Percentiles rank a stretch among this genome's conserved stretches.
These are phyloP conservation scores for Uria aalge DNA, from an alignment of 2,113 vertebrate genomes.

Conservation along the genomic window DNA sequence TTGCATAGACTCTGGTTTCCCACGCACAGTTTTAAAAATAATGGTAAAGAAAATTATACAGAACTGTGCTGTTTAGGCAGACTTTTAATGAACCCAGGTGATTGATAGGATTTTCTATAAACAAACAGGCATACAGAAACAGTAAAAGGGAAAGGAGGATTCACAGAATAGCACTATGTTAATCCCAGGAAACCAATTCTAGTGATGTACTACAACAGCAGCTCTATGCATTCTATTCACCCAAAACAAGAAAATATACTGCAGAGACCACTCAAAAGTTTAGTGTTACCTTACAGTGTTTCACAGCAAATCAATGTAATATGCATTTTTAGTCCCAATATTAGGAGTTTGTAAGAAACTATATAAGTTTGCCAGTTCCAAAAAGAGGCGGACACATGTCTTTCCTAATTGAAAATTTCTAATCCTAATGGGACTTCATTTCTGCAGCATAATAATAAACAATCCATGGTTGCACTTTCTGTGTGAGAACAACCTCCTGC, in stretches of 20 bases:
- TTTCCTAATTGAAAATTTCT: not conserved
- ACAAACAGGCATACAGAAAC: constrained; percentile 73
- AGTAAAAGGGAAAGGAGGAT: constrained; percentile 69
- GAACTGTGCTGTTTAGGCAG: constrained; percentile 71
- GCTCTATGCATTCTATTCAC: constrained; percentile 39
- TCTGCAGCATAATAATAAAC: not conserved
- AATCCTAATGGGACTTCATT: not conserved
- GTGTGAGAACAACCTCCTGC: not conserved
- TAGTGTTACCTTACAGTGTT: constrained; percentile 38
- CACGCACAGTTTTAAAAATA: constrained; percentile 62
- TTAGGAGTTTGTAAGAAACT: not conserved
- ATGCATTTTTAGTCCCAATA: not conserved
- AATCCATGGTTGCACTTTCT: not conserved
- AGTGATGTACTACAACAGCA: constrained; percentile 69
- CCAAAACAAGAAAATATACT: constrained; percentile 68
- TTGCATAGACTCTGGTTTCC: constrained; percentile 54
- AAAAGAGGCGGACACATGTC: not conserved
- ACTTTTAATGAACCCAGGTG: constrained; percentile 75
- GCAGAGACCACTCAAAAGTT: constrained; percentile 66
- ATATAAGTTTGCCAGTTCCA: not conserved
- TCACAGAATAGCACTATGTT: constrained; percentile 74
- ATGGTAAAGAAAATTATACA: constrained; percentile 70
- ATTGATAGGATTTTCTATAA: constrained; percentile 75
- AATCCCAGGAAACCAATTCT: constrained; percentile 78
- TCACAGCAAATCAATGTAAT: constrained; percentile 35